Evolutionary conservation across 2,888 invertebrate genomes (phyloP), one percentile per base, ranked within the genome.

Genomic region (Caenorhabditis drosophilae): DNA sequence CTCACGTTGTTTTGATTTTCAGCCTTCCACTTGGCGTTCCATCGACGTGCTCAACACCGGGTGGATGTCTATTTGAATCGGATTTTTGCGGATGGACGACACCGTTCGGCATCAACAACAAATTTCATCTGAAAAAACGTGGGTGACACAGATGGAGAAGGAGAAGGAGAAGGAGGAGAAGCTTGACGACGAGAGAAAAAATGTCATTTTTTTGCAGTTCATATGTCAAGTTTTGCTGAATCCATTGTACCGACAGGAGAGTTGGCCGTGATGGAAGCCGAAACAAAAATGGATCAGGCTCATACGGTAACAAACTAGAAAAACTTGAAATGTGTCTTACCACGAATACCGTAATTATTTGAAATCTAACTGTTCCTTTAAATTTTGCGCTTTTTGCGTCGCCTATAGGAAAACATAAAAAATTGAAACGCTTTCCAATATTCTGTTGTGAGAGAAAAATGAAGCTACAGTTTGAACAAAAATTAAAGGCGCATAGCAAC

Each of bases 171-270:
- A n/a, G n/a, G n/a, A n/a, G n/a, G n/a, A n/a, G n/a, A n/a, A n/a
- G n/a, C n/a, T n/a, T n/a, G n/a, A n/a, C n/a, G n/a, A n/a, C n/a
- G n/a, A n/a, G n/a, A n/a, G n/a, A n/a, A n/a, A n/a, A n/a, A n/a
- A n/a, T n/a, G n/a, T n/a, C n/a, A n/a, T 9, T 41, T 41, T 41
- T 41, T 41, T 12, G 20, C 61, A 77, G 78, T 77, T 15, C 76
- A 72, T 18, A 50, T 50, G 0, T 73, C 77, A 3, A 66, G 66
- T 31, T 78, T 78, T 46, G 67, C 69, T 12, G 76, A 78, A 42
- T 61, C 76, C 0, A 52, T 66, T 7, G 70, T 78, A 15, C 61
- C 70, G 12, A 40, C 73, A 15, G 75, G 75, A 20, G 66, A 78
- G 35, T 64, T 77, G 9, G 70, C 78, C 0, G 72, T 76, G 0